Percentiles rank a stretch among this genome's conserved stretches.
These are phyloP conservation scores for Sebastes nivosus DNA, from an alignment of 2,797 vertebrate species.

Conservation along the genomic window DNA sequence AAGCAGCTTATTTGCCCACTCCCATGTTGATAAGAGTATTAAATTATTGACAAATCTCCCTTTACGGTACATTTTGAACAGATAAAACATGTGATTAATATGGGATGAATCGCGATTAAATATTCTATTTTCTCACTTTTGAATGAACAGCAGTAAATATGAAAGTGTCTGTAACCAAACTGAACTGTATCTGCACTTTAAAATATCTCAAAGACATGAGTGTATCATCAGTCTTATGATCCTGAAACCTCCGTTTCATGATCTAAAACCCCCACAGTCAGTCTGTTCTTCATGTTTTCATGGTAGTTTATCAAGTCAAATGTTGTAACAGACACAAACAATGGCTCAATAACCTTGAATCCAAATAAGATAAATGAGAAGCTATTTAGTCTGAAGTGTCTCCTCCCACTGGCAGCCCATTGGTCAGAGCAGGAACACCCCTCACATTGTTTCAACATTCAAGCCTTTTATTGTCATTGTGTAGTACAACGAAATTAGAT, in stretches of 20 bases:
- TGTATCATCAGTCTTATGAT: not conserved
- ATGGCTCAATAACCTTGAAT: not conserved
- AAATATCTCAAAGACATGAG: not conserved
- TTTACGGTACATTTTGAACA: too few relatives aligned
- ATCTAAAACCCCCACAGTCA: not conserved
- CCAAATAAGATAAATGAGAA: not conserved
- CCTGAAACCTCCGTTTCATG: not conserved
- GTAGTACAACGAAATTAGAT: too few relatives aligned
- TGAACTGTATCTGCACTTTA: not conserved
- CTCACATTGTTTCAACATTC: not conserved
- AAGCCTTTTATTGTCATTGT: too few relatives aligned
- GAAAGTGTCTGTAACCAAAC: not conserved
- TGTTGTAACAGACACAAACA: not conserved
- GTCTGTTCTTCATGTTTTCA: not conserved
- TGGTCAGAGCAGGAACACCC: constrained; percentile 53
- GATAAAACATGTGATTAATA: too few relatives aligned
- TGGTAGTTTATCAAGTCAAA: not conserved
- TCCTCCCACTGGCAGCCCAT: constrained; percentile 26
- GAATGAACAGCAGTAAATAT: not conserved
- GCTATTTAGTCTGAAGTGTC: not conserved
- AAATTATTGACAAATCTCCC: too few relatives aligned
- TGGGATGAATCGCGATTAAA: too few relatives aligned
- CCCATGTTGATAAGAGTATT: too few relatives aligned
- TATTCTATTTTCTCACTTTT: not conserved
- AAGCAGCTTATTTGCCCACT: too few relatives aligned